Percentiles rank a stretch among this genome's conserved stretches.
phyloP scores from a whole-genome alignment of 1,140 invertebrate species.

The Bactericera cockerelli region DNA sequence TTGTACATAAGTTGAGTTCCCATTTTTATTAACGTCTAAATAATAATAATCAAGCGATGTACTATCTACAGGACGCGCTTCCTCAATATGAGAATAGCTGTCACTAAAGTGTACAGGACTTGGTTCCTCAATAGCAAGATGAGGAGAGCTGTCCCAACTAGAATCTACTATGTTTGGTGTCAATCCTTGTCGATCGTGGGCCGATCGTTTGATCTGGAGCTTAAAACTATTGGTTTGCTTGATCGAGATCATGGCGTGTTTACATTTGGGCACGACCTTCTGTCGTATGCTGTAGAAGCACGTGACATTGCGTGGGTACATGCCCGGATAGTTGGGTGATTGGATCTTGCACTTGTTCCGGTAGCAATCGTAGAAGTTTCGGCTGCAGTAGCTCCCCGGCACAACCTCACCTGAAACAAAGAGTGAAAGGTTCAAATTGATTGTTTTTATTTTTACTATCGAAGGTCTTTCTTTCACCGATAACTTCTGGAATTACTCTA shows the following conservation, averaged over 20 bases:
- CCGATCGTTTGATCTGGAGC: constrained; percentile 47
- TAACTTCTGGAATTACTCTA: constrained; percentile 55
- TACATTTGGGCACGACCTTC: constrained; percentile 67
- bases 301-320: constrained; percentile 75
- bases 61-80: too few relatives aligned
- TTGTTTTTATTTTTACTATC: too few relatives aligned
- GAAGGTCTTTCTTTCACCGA: constrained; percentile 50
- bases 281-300: constrained; percentile 66
- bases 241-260: constrained; percentile 75
- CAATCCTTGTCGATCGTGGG: background rate
- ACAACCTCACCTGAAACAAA: constrained; percentile 57
- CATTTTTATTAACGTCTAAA: too few relatives aligned
- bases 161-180: too few relatives aligned
- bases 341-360: constrained; percentile 64
- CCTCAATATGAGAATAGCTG: too few relatives aligned
- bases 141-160: too few relatives aligned
- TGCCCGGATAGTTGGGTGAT: constrained; percentile 79
- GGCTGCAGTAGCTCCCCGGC: constrained; percentile 71
- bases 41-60: too few relatives aligned
- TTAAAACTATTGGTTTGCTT: constrained; percentile 36
- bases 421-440: too few relatives aligned
- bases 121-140: too few relatives aligned
- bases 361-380: constrained; percentile 75
- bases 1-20: too few relatives aligned
- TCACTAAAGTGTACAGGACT: too few relatives aligned